phyloP scores from a whole-genome alignment of 2,113 vertebrate genomes.

The Lepisosteus oculatus region DNA sequence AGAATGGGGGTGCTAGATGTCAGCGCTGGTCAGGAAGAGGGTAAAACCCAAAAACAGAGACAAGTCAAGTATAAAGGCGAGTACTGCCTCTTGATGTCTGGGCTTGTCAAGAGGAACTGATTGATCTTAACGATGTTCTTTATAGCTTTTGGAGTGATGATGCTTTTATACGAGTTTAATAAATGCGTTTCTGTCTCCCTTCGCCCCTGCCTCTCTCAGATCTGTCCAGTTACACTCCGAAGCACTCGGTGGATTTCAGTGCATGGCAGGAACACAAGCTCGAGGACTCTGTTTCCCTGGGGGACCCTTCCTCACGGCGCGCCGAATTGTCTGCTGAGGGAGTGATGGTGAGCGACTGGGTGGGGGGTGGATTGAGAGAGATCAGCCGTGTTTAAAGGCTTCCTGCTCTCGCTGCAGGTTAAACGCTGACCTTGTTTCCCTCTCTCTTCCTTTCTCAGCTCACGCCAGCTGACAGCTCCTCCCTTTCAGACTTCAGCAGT shows the following conservation, averaged over 20 bases:
- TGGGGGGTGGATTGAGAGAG: too few species aligned
- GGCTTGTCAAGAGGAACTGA: too few species aligned
- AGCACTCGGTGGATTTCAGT: conserved; percentile 81
- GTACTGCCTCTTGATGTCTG: too few species aligned
- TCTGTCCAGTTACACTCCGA: conserved; percentile 87
- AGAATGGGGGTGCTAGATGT: too few species aligned
- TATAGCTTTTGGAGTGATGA: too few species aligned
- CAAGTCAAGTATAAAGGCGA: too few species aligned
- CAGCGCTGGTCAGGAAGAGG: too few species aligned
- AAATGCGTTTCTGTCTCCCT: too few species aligned
- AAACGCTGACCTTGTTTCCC: neutral
- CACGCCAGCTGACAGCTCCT: conserved; percentile 81
- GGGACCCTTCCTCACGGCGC: conserved; percentile 39
- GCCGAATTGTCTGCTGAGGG: conserved; percentile 51
- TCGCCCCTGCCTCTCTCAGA: conserved; percentile 51
- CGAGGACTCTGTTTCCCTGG: conserved; percentile 48
- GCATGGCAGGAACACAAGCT: conserved; percentile 84
- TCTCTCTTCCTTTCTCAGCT: conserved; percentile 62
- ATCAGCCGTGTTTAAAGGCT: too few species aligned
- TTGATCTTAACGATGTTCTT: neutral
- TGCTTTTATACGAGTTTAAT: too few species aligned
- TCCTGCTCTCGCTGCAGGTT: too few species aligned
- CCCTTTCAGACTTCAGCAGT: conserved; percentile 88
- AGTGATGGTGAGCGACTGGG: conserved; percentile 75
- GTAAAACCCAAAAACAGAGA: too few species aligned